Evolutionary conservation across 2,888 invertebrate genomes (phyloP).

Genomic region (Ophioninae sp.): DNA sequence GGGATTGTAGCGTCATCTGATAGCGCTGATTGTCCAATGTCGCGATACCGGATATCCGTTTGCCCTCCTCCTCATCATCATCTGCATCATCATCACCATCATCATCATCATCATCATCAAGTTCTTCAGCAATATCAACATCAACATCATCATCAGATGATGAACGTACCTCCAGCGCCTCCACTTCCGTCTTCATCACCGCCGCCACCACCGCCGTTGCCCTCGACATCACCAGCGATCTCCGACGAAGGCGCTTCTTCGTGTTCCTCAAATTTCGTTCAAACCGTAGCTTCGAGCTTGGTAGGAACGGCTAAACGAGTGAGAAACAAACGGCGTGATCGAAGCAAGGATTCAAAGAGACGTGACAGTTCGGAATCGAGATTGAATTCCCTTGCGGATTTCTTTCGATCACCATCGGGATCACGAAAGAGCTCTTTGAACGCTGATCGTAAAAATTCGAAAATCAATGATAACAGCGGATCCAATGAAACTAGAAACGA

Average conservation of each 20-base stretch:
- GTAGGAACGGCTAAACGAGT: conserved; percentile 76
- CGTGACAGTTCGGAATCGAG: conserved; percentile 79
- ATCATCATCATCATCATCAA: too few relatives aligned
- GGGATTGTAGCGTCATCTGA: conserved; percentile 57
- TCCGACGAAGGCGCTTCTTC: conserved; percentile 47
- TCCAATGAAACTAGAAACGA: conserved; percentile 60
- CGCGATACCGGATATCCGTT: conserved; percentile 52
- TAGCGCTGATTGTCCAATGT: neutral
- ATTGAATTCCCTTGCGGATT: conserved; percentile 76
- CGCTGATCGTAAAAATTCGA: conserved; percentile 75
- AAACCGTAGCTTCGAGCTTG: conserved; percentile 73
- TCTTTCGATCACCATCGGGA: conserved; percentile 79
- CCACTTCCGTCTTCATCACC: conserved; percentile 20
- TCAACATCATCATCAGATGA: too few relatives aligned
- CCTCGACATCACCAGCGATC: neutral
- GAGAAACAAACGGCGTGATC: conserved; percentile 76
- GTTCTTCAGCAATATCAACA: too few relatives aligned
- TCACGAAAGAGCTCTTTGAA: conserved; percentile 78
- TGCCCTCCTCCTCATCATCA: too few relatives aligned
- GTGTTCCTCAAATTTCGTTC: conserved; percentile 70
- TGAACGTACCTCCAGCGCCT: conserved; percentile 33
- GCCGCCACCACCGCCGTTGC: neutral
- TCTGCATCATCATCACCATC: too few relatives aligned
- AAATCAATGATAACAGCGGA: conserved; percentile 72
- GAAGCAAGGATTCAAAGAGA: conserved; percentile 78